Conservation (phyloP, 2,888 invertebrate species). For the Drosophila differens region DNA sequence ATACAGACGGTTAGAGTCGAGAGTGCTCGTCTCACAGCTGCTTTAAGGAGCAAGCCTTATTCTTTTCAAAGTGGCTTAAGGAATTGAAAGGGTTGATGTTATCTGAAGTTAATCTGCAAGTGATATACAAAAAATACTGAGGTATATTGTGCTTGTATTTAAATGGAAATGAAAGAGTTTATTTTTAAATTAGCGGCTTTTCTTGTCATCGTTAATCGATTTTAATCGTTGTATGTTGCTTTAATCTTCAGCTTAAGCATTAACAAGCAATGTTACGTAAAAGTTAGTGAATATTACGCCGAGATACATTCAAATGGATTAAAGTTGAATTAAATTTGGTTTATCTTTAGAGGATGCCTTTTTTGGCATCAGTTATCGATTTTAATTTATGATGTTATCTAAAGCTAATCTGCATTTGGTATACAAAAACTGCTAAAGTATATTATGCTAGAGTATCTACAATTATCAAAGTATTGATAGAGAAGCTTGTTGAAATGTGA, state of each 20-base stretch:
- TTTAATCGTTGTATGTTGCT: background rate
- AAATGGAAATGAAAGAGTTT: background rate
- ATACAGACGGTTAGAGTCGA: background rate
- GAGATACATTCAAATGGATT: background rate
- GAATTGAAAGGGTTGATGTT: background rate
- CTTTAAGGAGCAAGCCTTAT: background rate
- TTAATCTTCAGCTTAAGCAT: background rate
- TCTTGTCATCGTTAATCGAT: background rate
- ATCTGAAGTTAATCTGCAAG: background rate
- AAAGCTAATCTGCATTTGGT: background rate
- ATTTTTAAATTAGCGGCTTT: too few species aligned
- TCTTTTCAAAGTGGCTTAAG: background rate
- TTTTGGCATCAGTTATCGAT: background rate
- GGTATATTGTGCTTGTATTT: background rate
- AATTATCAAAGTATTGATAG: background rate
- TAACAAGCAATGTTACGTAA: too few species aligned
- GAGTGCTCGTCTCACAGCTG: background rate
- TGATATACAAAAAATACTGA: too few species aligned
- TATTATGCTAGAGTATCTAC: background rate
- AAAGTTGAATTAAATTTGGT: background rate
- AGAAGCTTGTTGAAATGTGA: background rate
- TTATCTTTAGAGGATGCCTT: background rate
- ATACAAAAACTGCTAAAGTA: background rate
- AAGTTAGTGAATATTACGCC: background rate
- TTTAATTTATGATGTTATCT: background rate